A percentile compares a stretch with the other conserved stretches of the same genome.
phyloP scores from a whole-genome alignment of 2,888 invertebrate species.

The Clitarchus hookeri region DNA sequence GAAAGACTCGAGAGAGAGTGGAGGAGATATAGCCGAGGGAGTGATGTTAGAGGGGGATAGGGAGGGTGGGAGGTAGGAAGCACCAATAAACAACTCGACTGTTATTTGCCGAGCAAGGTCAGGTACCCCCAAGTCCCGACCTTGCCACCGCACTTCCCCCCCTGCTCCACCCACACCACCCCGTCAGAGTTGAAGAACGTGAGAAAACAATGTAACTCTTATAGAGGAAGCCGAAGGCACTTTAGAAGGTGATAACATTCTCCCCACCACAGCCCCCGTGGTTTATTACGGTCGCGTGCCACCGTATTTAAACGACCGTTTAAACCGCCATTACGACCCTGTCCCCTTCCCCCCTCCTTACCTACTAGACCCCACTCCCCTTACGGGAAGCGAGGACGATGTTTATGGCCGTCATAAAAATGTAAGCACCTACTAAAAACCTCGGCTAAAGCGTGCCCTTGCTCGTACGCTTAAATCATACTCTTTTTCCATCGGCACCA shows the following conservation, averaged over 20 bases:
- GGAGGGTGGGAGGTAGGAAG: not conserved
- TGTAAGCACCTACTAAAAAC: constrained; percentile 54
- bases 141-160: not conserved
- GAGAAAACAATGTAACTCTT: constrained; percentile 20
- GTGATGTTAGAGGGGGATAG: not conserved
- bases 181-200: not conserved
- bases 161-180: not conserved
- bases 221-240: constrained; percentile 18
- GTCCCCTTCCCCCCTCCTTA: constrained; percentile 22
- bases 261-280: not conserved
- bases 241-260: constrained; percentile 25
- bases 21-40: not conserved
- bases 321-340: constrained; percentile 36
- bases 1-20: not conserved
- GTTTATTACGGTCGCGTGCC: constrained; percentile 35
- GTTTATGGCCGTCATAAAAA: constrained; percentile 38
- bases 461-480: constrained; percentile 40
- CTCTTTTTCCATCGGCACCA: constrained; percentile 19
- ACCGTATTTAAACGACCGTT: constrained; percentile 35
- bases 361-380: no score
- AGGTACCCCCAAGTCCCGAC: not conserved
- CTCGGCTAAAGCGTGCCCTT: constrained; percentile 45
- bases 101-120: constrained; percentile 10
- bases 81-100: constrained; percentile 3
- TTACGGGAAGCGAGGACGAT: constrained; percentile 4